These are phyloP conservation scores for Phataginus tricuspis DNA, from an alignment of 2,797 vertebrate species.

Conservation along the genomic window DNA sequence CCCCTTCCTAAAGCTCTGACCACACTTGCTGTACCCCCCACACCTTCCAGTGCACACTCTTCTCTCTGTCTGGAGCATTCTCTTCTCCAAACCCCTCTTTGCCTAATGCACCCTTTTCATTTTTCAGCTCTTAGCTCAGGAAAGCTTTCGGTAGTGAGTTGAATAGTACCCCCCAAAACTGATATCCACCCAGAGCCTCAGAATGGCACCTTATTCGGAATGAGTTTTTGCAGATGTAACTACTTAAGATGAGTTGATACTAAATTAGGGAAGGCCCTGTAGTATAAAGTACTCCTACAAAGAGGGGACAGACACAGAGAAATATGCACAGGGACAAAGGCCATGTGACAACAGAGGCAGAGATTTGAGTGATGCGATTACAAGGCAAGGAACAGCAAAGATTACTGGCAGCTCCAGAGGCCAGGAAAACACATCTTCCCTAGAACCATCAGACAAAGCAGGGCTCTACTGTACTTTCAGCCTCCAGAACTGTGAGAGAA, in stretches of 20 bases:
- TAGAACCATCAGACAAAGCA: background rate
- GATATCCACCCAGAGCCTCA: background rate
- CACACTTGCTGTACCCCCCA: background rate
- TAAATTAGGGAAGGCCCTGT: background rate
- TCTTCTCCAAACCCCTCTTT: no score
- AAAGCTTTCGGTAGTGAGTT: background rate
- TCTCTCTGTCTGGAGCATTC: background rate
- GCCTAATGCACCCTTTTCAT: background rate
- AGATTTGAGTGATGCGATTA: background rate
- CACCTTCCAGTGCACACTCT: background rate
- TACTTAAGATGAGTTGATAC: background rate
- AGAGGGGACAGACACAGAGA: background rate
- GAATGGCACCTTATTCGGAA: background rate
- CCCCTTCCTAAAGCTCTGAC: no score
- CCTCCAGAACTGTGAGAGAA: background rate
- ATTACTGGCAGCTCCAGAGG: background rate
- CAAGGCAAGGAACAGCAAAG: background rate
- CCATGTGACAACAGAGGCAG: background rate
- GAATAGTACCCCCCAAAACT: background rate
- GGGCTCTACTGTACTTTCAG: background rate
- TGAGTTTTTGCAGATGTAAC: background rate
- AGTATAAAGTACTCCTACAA: background rate
- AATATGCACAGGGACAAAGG: background rate
- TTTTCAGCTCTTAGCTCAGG: background rate
- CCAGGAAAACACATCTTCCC: no score